These are phyloP conservation scores for Melitaea athalia DNA, from an alignment of 2,888 invertebrate species.

Conservation along the genomic window DNA sequence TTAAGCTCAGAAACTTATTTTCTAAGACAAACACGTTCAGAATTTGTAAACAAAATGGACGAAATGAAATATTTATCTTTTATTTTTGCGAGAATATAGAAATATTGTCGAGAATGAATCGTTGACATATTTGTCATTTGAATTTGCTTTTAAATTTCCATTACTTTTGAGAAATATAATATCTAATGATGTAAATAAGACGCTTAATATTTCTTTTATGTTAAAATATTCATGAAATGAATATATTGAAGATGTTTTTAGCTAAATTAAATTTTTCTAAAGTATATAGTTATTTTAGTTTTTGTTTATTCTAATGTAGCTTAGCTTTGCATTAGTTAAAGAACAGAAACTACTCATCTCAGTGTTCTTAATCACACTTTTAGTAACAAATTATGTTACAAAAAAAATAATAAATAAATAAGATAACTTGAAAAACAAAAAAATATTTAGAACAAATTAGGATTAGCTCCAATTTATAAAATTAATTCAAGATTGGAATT, in stretches of 20 bases:
- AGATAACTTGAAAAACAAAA: too few relatives aligned
- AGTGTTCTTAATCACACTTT: too few relatives aligned
- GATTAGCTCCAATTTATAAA: too few relatives aligned
- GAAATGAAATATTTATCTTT: constrained; percentile 33
- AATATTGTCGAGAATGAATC: constrained; percentile 14
- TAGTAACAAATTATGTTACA: too few relatives aligned
- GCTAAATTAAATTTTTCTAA: not conserved
- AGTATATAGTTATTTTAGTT: too few relatives aligned
- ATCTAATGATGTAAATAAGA: not conserved
- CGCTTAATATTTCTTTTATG: not conserved
- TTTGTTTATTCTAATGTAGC: too few relatives aligned
- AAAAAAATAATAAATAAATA: too few relatives aligned
- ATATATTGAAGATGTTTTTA: not conserved
- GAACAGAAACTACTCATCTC: too few relatives aligned
- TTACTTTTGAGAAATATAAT: not conserved
- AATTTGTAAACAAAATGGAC: constrained; percentile 34
- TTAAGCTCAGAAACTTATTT: constrained; percentile 37
- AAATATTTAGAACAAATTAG: too few relatives aligned
- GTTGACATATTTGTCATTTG: not conserved
- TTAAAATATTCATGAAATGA: not conserved
- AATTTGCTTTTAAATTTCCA: not conserved
- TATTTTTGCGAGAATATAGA: constrained; percentile 21
- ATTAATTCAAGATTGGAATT: too few relatives aligned
- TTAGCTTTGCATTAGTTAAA: too few relatives aligned
- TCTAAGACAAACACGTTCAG: constrained; percentile 36